A percentile compares a stretch with the other conserved stretches of the same genome.
Conservation (phyloP, 2,113 vertebrate species). For the Protobothrops flavoviridis region DNA sequence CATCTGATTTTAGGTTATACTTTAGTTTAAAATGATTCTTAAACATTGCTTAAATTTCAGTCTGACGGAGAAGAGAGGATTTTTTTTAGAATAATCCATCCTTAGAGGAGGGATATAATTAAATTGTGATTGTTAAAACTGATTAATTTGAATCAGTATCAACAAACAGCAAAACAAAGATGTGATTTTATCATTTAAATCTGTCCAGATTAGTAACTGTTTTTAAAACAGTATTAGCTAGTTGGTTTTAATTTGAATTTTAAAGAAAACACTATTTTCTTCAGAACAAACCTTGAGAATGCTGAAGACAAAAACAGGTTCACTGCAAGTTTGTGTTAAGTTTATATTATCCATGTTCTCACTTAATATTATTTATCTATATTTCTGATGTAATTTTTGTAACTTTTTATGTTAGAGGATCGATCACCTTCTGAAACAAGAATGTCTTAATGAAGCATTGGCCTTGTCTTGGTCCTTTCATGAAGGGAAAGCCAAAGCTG, state of each 20-base stretch:
- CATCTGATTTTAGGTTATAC: neutral
- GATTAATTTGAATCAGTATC: neutral
- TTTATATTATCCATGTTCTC: neutral
- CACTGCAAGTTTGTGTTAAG: neutral
- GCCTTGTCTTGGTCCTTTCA: constrained; percentile 95
- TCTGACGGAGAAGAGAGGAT: neutral
- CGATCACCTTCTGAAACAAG: constrained; percentile 90
- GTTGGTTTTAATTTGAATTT: neutral
- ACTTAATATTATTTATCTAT: neutral
- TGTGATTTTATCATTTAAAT: neutral
- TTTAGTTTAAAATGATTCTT: neutral
- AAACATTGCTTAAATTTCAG: neutral
- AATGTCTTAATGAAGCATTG: constrained; percentile 89
- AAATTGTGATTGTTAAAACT: neutral
- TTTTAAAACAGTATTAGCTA: neutral
- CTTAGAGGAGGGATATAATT: neutral
- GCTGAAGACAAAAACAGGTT: neutral
- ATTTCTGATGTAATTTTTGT: constrained; percentile 6
- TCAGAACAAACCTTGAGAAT: neutral
- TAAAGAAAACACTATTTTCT: neutral
- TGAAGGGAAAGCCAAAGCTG: constrained; percentile 94
- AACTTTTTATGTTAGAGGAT: constrained; percentile 77
- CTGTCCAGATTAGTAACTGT: neutral
- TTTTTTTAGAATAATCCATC: neutral
- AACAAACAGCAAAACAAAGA: neutral